Conservation (phyloP, 2,888 invertebrate genomes). For the Ephialtes manifestator region DNA sequence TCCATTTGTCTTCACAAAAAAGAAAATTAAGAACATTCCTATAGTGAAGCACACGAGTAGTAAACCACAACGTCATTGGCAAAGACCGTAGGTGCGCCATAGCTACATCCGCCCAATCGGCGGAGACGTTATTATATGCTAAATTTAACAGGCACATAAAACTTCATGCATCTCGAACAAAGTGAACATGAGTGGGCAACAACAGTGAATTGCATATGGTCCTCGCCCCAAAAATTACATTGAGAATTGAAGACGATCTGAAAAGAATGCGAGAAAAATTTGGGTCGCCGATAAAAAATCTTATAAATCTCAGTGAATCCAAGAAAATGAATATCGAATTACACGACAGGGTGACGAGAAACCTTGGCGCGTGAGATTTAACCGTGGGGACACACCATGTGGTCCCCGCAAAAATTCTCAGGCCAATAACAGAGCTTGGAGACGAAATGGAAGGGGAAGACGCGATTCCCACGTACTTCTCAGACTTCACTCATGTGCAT, state of each 20-base stretch:
- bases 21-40: too few relatives aligned
- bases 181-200: constrained; percentile 17
- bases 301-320: constrained; percentile 41
- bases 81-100: constrained; percentile 76
- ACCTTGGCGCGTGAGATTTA: constrained; percentile 57
- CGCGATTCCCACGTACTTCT: constrained; percentile 76
- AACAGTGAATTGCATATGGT: not conserved
- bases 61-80: constrained; percentile 54
- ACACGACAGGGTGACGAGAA: constrained; percentile 55
- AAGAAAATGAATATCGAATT: constrained; percentile 69
- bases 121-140: constrained; percentile 81
- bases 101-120: constrained; percentile 80
- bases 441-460: constrained; percentile 25
- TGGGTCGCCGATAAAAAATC: constrained; percentile 10
- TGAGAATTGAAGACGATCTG: not conserved
- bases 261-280: not conserved
- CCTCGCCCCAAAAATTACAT: not conserved
- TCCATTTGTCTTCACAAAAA: too few relatives aligned
- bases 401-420: constrained; percentile 66
- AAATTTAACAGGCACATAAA: constrained; percentile 78
- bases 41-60: constrained; percentile 12
- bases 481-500: constrained; percentile 70
- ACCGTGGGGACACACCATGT: constrained; percentile 37
- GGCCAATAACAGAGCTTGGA: constrained; percentile 39
- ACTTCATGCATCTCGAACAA: constrained; percentile 76